A percentile compares a stretch with the other conserved stretches of the same genome.
phyloP scores from a whole-genome alignment of 2,888 invertebrate genomes.

The Aquatica leii region DNA sequence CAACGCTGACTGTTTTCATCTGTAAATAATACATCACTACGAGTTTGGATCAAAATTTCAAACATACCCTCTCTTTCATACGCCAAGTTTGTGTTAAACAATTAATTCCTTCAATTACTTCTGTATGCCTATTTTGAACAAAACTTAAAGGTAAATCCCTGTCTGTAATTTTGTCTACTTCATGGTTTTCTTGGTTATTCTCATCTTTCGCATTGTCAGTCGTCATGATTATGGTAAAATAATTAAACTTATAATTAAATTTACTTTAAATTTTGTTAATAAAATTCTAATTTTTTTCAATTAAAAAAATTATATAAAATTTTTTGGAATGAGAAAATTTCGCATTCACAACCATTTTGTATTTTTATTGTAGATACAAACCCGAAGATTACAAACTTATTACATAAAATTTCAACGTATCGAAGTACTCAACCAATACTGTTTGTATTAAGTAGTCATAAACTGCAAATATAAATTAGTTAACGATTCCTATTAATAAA shows the following conservation, averaged over 20 bases:
- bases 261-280: neutral
- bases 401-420: no score
- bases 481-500: no score
- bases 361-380: neutral
- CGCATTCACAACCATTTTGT: slow-evolving; percentile 9
- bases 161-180: slow-evolving; percentile 60
- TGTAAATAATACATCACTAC: slow-evolving; percentile 61
- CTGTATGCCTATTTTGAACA: slow-evolving; percentile 76
- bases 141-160: slow-evolving; percentile 78
- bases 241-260: neutral
- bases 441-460: no score
- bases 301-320: neutral
- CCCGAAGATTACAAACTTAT: no score
- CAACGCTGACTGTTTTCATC: slow-evolving; percentile 99
- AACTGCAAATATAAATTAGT: no score
- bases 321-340: neutral
- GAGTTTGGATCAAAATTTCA: no score
- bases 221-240: slow-evolving; percentile 32
- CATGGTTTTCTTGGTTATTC: slow-evolving; percentile 26
- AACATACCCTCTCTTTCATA: slow-evolving; percentile 85
- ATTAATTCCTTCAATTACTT: slow-evolving; percentile 72
- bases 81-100: slow-evolving; percentile 84
- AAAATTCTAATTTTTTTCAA: slow-evolving; percentile 1
- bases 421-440: no score
- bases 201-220: slow-evolving; percentile 39